Evolutionary conservation across 92 coral and sea anemone genomes (phyloP), one percentile per base, ranked within the genome.

Genomic region (Epizoanthus ramosus): DNA sequence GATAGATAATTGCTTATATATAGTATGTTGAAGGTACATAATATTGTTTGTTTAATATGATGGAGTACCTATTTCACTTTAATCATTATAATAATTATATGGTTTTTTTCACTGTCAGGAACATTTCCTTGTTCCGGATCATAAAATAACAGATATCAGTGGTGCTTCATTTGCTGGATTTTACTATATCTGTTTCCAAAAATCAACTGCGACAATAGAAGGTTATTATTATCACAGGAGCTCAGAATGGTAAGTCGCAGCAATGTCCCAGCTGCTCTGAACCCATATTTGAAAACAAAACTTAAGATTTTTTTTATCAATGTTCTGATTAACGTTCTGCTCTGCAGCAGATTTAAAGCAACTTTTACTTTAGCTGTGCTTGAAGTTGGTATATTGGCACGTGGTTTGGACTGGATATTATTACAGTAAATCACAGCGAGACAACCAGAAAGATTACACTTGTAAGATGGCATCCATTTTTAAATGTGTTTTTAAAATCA

Each of bases 81-180:
- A 15, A 33, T 14, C 31, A 37, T 54, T 28, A 28, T 28, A 28
- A 19, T 82, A 37, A 37, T 37, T 37, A 21, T 41, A 37, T 54
- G 15, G 15, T 52, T 18, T 71, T 57, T 3, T 31, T 81, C 79
- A 28, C 43, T 37, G 43, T 37, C 82, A 97, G 99, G 99, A 97
- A 84, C 99, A 97, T 63, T 97, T 97, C 75, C 85, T 97, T 64
- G 99, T 97, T 39, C 99, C 99, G 57, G 99, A 97, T 63, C 99
- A 97, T 83, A 97, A 94, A 61, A 97, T 97, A 71, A 91, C 90
- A 76, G 99, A 97, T 66, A 97, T 97, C 79, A 92, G 56, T 71
- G 99, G 99, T 24, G 99, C 99, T 15, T 97, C 99, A 18, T 97
- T 97, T 85, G 99, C 99, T 25, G 99, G 99, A 15, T 97, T 97